Conservation (phyloP, 2,797 vertebrate species). For the Buceros bicornis region DNA sequence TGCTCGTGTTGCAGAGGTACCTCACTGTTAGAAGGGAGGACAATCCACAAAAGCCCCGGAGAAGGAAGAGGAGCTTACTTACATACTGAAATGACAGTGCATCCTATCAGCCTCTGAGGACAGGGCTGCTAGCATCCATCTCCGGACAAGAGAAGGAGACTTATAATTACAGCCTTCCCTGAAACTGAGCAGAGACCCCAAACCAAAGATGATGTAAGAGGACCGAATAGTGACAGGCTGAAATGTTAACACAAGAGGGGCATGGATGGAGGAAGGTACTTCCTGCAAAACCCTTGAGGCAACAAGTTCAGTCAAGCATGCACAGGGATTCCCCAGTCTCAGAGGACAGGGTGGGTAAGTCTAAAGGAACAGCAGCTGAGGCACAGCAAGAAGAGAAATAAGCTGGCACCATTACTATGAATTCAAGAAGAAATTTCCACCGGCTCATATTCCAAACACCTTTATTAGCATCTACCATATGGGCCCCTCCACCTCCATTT, state of each 20-base stretch:
- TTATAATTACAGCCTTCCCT: background rate
- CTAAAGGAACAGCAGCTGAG: background rate
- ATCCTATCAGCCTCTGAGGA: background rate
- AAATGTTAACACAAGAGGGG: background rate
- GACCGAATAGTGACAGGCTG: background rate
- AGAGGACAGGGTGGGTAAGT: background rate
- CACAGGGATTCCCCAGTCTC: background rate
- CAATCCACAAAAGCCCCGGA: background rate
- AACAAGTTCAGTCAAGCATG: background rate
- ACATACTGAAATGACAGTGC: background rate
- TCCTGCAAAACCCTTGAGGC: background rate
- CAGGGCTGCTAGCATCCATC: background rate
- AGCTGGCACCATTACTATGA: background rate
- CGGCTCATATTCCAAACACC: background rate
- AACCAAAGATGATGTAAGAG: background rate
- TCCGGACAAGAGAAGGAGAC: background rate
- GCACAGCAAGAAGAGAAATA: background rate
- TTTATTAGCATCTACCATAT: background rate
- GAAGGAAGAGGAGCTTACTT: background rate
- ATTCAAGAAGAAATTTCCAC: background rate
- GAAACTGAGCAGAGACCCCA: background rate
- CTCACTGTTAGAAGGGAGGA: background rate
- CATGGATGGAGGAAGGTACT: background rate
- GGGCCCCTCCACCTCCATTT: background rate
- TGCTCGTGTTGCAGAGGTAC: rapidly evolving